These are phyloP conservation scores for Perizoma affinitatum DNA, from an alignment of 2,888 invertebrate genomes.

Conservation along the genomic window DNA sequence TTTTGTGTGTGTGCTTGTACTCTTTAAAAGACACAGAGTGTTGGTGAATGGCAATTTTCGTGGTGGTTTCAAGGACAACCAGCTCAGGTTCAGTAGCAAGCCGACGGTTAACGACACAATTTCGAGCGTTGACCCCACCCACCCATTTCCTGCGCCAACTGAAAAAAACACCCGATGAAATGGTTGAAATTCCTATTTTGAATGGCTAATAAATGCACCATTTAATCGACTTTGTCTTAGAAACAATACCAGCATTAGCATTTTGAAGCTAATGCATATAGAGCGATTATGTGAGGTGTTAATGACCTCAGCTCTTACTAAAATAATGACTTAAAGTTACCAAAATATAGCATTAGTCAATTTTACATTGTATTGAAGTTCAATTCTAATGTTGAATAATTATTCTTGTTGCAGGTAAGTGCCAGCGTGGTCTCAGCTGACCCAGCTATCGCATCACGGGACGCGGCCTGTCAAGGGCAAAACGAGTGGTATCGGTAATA, in stretches of 20 bases:
- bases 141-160: slow-evolving; percentile 71
- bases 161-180: slow-evolving; percentile 63
- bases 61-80: slow-evolving; percentile 77
- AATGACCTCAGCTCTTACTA: slow-evolving; percentile 52
- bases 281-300: slow-evolving; percentile 57
- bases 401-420: slow-evolving; percentile 73
- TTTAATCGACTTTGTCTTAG: slow-evolving; percentile 69
- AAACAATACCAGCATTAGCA: slow-evolving; percentile 70
- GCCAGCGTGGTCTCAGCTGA: slow-evolving; percentile 14
- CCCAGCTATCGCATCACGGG: slow-evolving; percentile 19
- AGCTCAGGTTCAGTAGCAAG: slow-evolving; percentile 72
- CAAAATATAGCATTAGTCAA: slow-evolving; percentile 21
- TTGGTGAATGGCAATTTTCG: slow-evolving; percentile 71
- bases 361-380: slow-evolving; percentile 9
- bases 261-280: slow-evolving; percentile 58
- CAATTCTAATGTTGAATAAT: slow-evolving; percentile 35
- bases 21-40: slow-evolving; percentile 49
- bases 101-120: slow-evolving; percentile 79
- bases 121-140: slow-evolving; percentile 77
- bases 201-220: slow-evolving; percentile 55
- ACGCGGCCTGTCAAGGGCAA: slow-evolving; percentile 15
- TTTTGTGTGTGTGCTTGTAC: slow-evolving; percentile 52
- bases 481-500: slow-evolving; percentile 58
- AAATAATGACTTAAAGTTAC: slow-evolving; percentile 40
- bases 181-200: slow-evolving; percentile 59